Base-by-base conservation (phyloP, 2,888 invertebrate species). In the Arrhopalites spinosus region DNA sequence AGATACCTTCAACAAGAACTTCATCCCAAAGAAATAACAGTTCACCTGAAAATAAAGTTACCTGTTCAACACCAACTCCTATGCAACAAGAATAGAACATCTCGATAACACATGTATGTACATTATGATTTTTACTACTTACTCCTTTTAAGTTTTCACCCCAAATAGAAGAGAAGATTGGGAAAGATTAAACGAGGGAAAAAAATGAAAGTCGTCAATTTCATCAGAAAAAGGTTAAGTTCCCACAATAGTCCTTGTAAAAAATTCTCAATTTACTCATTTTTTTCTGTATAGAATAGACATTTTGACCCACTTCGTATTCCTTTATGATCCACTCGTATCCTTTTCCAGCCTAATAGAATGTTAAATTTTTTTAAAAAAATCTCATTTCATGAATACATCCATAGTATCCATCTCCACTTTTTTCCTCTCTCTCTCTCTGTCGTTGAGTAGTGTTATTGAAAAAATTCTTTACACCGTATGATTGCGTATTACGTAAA, bases 251-350 rank as follows among this genome's bases (percentile, higher is more conserved):
- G 67, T 29, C 13, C 17, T 45, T 20, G 59, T 61, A 71, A 71
- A 71, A 61, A 45, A 45, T 59, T 61, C 30, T 59, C 20, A 56
- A 71, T 71, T 71, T 59, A 59, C 61, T 61, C 59, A 53, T 56
- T 53, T 69, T 71, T 11, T 56, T 27, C 8, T 23, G 30, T n/a
- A 15, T 5, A 71, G 53, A 53, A 69, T 43, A 71, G 61, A 71
- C 61, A 61, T 71, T 71, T 71, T 71, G 71, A 71, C 71, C 71
- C 71, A 71, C 71, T 71, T 71, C 59, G 17, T 23, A 8, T 23
- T 59, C 59, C 59, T 59, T 59, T 36, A 36, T 68, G 68, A 17
- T 27, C 50, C 45, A n/a, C 56, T 61, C 59, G 13, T 61, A 71
- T 71, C 71, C 71, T 71, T 61, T 71, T 61, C n/a, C 71, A 59